Evolutionary conservation across 1,140 invertebrate genomes (phyloP), one percentile per base, ranked within the genome.

Genomic region (Anagrus nilaparvatae): DNA sequence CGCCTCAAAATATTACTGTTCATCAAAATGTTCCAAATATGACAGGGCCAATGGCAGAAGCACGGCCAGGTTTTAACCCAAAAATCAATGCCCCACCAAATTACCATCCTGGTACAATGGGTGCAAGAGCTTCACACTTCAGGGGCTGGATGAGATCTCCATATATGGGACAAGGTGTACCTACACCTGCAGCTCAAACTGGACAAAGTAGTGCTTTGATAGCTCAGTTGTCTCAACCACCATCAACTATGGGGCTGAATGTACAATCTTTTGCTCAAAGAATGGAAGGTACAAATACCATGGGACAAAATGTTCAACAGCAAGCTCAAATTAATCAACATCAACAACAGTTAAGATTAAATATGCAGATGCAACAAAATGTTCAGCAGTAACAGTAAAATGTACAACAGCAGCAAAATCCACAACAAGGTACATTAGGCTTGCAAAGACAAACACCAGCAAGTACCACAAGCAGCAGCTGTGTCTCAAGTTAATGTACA

Each of bases 191-290:
- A n/a, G 21, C 45, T 3, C 18, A 18, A 1, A 63, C 61, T 42
- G 60, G 58, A 16, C 63, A 64, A 35, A 55, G 58, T 20, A 79
- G 77, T 45, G 76, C 78, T 5, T 55, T 81, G 0, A 79, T 82
- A 46, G 77, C 81, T 1, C 82, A 84, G 44, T 65, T 83, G 1
- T 77, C 77, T 20, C 77, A 78, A 32, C 78, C 80, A 4, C 77
- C 78, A 3, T 68, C 69, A 14, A 59, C 69, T 0, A 65, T 77
- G 49, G 69, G 66, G 20, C 58, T 63, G 13, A 73, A 58, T 41
- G 65, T 72, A 13, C 63, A 67, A 43, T 63, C 68, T 19, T 73
- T 72, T 51, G 58, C 55, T 41, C 70, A 71, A 53, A 61, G 71
- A 53, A 70, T 76, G 57, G 71, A 72, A 47, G 58, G 60, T 59